phyloP scores from a whole-genome alignment of 2,113 vertebrate species.

The Neotoma lepida region DNA sequence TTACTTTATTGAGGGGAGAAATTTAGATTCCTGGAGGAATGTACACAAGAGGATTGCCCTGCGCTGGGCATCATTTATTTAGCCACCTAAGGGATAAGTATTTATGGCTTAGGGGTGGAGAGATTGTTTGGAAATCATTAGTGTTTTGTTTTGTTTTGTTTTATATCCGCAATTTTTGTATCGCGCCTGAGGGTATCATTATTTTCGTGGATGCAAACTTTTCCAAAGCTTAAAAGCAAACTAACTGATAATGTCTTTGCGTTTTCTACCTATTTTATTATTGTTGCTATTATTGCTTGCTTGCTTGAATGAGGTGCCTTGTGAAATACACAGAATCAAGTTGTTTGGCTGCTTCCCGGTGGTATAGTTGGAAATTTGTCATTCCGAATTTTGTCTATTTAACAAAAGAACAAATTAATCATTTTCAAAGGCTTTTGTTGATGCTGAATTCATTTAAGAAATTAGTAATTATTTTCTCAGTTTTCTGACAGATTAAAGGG shows the following conservation, averaged over 20 bases:
- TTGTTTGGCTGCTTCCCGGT: conserved; percentile 61
- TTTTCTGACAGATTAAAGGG: conserved; percentile 30
- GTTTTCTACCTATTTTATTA: background rate
- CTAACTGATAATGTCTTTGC: background rate
- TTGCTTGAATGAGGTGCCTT: conserved; percentile 58
- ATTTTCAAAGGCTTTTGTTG: background rate
- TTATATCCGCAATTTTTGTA: background rate
- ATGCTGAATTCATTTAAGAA: background rate
- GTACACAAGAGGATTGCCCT: background rate
- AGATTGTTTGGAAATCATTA: conserved; percentile 19
- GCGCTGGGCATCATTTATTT: background rate
- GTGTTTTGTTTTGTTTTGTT: background rate
- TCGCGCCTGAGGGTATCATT: background rate
- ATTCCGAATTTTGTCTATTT: conserved; percentile 56
- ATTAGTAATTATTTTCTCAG: background rate
- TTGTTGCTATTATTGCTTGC: background rate
- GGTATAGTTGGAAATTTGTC: conserved; percentile 67
- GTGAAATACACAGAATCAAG: conserved; percentile 69
- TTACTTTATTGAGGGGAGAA: conserved; percentile 31
- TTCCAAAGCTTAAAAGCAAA: conserved; percentile 33
- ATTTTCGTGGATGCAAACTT: background rate
- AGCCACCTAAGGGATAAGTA: background rate
- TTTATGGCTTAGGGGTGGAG: background rate
- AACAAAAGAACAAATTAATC: conserved; percentile 62
- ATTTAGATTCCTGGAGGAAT: background rate